A percentile compares a stretch with the other conserved stretches of the same genome.
phyloP scores from a whole-genome alignment of 2,113 vertebrate genomes.

The Oreochromis niloticus region DNA sequence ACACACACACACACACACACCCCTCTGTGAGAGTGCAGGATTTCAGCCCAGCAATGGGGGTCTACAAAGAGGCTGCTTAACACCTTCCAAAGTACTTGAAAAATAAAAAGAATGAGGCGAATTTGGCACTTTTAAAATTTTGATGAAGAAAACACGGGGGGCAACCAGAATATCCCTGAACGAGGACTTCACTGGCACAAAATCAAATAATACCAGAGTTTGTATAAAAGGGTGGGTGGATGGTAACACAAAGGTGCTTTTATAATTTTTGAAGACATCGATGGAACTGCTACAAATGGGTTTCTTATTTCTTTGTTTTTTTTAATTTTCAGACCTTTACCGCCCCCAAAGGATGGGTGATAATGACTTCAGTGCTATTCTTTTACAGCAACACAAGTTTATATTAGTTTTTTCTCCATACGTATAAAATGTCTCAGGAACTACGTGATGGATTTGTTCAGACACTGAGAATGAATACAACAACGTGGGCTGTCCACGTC shows the following conservation, averaged over 20 bases:
- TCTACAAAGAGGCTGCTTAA: not conserved
- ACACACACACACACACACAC: not conserved
- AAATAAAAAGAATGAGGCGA: not conserved
- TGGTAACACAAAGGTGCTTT: not conserved
- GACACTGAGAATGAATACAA: not conserved
- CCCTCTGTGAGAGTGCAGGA: not conserved
- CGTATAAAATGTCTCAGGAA: not conserved
- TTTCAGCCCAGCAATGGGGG: not conserved
- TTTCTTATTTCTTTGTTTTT: accelerated
- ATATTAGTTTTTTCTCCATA: not conserved
- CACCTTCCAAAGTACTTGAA: not conserved
- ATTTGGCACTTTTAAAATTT: not conserved
- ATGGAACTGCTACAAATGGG: not conserved
- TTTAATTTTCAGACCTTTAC: not conserved
- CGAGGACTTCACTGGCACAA: not conserved
- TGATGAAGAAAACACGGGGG: not conserved
- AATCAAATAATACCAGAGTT: not conserved
- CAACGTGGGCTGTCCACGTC: not conserved
- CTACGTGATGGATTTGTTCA: not conserved
- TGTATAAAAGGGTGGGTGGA: not conserved
- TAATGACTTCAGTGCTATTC: not conserved
- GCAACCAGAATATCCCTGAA: not conserved
- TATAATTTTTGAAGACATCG: not conserved
- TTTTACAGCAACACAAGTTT: not conserved
- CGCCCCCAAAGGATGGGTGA: not conserved